A percentile compares a stretch with the other conserved stretches of the same genome.
Conservation (phyloP, 2,113 vertebrate genomes). For the Rostratula benghalensis region DNA sequence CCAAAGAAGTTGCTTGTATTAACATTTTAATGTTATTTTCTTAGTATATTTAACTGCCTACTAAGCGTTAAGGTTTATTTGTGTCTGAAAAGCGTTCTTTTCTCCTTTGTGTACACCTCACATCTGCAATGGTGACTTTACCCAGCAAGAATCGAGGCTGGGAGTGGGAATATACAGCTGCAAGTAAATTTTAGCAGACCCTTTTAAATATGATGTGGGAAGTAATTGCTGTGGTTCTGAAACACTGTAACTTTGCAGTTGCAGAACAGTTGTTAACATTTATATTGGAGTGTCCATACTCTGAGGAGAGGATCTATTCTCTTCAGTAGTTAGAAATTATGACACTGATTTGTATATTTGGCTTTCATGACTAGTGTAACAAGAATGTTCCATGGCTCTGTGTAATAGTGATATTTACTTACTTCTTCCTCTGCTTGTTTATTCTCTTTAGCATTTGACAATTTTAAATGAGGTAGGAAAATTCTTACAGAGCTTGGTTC, state of each 20-base stretch:
- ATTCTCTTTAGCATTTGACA: not conserved
- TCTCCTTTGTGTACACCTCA: not conserved
- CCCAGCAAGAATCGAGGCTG: not conserved
- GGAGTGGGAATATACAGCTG: not conserved
- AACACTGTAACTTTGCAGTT: not conserved
- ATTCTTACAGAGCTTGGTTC: not conserved
- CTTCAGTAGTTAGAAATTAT: not conserved
- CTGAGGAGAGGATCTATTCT: not conserved
- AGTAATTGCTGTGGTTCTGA: not conserved
- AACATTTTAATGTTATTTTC: not conserved
- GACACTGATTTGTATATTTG: not conserved
- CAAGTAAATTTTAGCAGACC: not conserved
- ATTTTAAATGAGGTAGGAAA: not conserved
- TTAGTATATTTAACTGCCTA: not conserved
- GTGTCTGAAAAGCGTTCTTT: not conserved
- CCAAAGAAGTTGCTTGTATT: not conserved
- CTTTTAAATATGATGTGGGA: not conserved
- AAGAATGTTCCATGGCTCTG: not conserved
- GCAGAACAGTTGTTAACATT: not conserved
- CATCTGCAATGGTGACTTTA: not conserved
- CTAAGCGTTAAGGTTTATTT: not conserved
- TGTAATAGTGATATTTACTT: not conserved
- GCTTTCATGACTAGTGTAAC: not conserved
- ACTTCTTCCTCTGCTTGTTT: not conserved
- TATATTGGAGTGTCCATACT: not conserved